Evolutionary conservation across 2,888 invertebrate species (phyloP).

Genomic region (Polydrusus tereticollis): DNA sequence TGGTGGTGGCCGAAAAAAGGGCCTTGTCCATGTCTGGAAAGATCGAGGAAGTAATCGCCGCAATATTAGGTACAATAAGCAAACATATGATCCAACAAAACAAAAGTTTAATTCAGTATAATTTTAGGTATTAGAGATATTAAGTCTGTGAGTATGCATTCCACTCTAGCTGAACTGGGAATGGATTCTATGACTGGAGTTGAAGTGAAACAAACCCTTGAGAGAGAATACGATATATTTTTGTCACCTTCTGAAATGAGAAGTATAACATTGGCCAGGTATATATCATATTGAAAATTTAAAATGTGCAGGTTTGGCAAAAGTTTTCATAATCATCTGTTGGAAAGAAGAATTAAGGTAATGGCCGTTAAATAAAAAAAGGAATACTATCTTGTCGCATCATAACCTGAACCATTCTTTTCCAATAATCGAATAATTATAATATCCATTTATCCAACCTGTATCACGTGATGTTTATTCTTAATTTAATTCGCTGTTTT

Average conservation of each 20-base stretch:
- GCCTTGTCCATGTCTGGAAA: slow-evolving; percentile 74
- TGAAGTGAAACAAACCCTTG: slow-evolving; percentile 93
- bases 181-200: slow-evolving; percentile 98
- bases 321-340: too few species aligned
- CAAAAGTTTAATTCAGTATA: background rate
- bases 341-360: too few species aligned
- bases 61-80: slow-evolving; percentile 70
- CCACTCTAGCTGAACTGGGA: slow-evolving; percentile 89
- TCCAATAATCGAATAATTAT: too few species aligned
- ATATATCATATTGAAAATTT: too few species aligned
- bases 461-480: background rate
- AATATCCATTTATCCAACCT: too few species aligned
- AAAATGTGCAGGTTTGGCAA: too few species aligned
- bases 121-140: slow-evolving; percentile 66
- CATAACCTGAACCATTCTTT: too few species aligned
- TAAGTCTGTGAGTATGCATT: slow-evolving; percentile 78
- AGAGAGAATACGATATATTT: slow-evolving; percentile 89
- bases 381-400: too few species aligned
- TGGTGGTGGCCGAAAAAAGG: slow-evolving; percentile 89
- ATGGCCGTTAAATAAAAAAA: too few species aligned
- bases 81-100: background rate
- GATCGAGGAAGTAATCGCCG: slow-evolving; percentile 77
- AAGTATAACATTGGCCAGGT: slow-evolving; percentile 81
- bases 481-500: background rate
- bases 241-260: slow-evolving; percentile 90